Evolutionary conservation across 2,113 vertebrate genomes (phyloP), one percentile per base, ranked within the genome.

Genomic region (Podiceps cristatus): DNA sequence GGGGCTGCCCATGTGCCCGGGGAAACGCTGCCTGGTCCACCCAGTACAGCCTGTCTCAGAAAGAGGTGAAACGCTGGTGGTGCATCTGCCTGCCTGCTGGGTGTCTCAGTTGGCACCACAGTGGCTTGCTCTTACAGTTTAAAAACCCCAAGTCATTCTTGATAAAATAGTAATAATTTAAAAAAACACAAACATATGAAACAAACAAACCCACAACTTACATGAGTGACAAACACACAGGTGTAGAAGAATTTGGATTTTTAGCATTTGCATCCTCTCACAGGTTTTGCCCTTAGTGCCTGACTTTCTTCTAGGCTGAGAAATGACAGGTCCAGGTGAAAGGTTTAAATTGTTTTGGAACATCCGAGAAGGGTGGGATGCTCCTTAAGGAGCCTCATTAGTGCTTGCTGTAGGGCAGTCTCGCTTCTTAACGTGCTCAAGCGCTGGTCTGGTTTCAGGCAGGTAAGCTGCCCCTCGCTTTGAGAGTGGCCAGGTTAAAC

Each of bases 351-450:
- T 91, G 75, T 84, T 81, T 55, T 0, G 0, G 29, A 56, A 7
- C 13, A 14, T 44, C 7, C 0, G 0, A 33, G 69, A 27, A 59
- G 16, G 0, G 1, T 47, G 25, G 5, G 5, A 7, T 1, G 1
- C 40, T 88, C 31, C 49, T 42, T 7, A 1, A 33, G 63, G 58
- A 88, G 47, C 71, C 71, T 88, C 1, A 1, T 88, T 64, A 72
- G 35, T 0, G 0, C 58, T 29, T 55, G 44, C 56, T 81, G 31
- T 8, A 4, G 68, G 62, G 23, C 72, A 73, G 53, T 16, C 79
- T 64, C 17, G 0, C 53, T 79, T 60, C 29, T 29, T 33, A 42
- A 40, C 0, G 0, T 40, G 40, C 44, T 82, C 22, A 3, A 4
- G 50, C 29, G 8, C 11, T 19, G n/a, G 86, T 86, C 86, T 63